Evolutionary conservation across 1,140 invertebrate genomes (phyloP).

Genomic region (Ceratosolen fusciceps): DNA sequence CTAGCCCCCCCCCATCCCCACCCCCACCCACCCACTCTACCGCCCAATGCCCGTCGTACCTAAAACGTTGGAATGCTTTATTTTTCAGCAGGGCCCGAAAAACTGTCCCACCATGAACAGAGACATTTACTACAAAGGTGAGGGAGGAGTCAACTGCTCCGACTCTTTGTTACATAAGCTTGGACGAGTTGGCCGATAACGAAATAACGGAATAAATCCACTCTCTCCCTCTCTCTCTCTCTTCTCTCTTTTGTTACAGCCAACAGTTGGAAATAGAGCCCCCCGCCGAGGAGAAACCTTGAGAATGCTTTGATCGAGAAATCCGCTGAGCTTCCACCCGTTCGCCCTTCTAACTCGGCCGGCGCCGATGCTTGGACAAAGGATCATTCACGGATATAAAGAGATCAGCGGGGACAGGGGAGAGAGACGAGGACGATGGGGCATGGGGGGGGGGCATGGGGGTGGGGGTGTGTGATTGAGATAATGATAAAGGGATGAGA

Average conservation of each 20-base stretch:
- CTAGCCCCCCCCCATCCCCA: too few species aligned
- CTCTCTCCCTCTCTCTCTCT: too few species aligned
- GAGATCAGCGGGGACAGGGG: not conserved
- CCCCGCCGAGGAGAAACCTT: conserved; percentile 51
- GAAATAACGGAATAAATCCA: too few species aligned
- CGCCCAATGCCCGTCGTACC: too few species aligned
- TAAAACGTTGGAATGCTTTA: conserved; percentile 32
- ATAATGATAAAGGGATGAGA: too few species aligned
- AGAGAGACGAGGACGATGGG: not conserved
- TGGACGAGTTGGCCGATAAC: not conserved
- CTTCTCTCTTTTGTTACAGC: conserved; percentile 57
- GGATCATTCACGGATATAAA: not conserved
- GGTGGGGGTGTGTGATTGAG: not conserved
- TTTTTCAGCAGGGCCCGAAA: conserved; percentile 78
- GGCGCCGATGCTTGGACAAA: too few species aligned
- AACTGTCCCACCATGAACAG: conserved; percentile 90
- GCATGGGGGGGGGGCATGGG: not conserved
- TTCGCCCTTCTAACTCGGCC: too few species aligned
- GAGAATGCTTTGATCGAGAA: conserved; percentile 57
- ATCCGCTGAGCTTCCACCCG: conserved; percentile 53
- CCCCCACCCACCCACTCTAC: too few species aligned
- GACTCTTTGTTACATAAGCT: not conserved
- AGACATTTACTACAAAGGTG: conserved; percentile 89
- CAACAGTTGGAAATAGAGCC: conserved; percentile 68
- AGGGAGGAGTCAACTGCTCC: too few species aligned